Base-by-base conservation (phyloP, 1,140 invertebrate species). In the Drosophila obscura region DNA sequence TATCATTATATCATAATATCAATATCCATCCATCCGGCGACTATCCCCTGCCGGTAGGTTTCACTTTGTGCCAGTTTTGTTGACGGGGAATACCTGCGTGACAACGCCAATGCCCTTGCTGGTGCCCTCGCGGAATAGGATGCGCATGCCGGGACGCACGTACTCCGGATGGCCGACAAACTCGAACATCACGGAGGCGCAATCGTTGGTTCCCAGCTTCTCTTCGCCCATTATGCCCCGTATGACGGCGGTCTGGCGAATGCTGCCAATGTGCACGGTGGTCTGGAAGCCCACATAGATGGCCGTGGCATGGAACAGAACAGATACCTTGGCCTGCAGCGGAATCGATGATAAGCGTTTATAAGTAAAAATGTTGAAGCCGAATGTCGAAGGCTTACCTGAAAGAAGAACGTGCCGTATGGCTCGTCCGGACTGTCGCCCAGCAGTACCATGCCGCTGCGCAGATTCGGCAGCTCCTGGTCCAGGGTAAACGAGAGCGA, bases 191-290 rank as follows among this genome's bases (percentile, higher is more conserved):
- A 98, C 97, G 0, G 96, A 95, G 11, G 96, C 97, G 2, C 94
- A 95, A 74, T 98, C 96, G 87, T 98, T 97, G 0, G 97, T 97
- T 9, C 93, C 91, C 11, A 94, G 83, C 35, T 91, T 92, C 55
- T 87, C 90, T 15, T 89, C 74, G 2, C 85, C 91, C 87, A 91
- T 92, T 9, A 87, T 92, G 53, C 93, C 93, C 71, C 93, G 95
- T 22, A 98, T 95, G 19, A 98, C 95, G 16, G 97, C 98, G 0
- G 98, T 99, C 93, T 99, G 98, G 8, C 97, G 93, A 13, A 99
- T 96, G 90, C 98, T 99, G 1, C 97, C 98, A 63, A 99, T 96
- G 89, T 99, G 97, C 2, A 99, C 95, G 0, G 97, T 98, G 24
- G 97, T 96, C 93, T 99, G 97, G 92, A 98, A 99, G 15, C 97